Percentiles rank a stretch among this genome's conserved stretches.
Conservation (phyloP, 1,140 invertebrate genomes). For the Cyrtorhinus lividipennis region DNA sequence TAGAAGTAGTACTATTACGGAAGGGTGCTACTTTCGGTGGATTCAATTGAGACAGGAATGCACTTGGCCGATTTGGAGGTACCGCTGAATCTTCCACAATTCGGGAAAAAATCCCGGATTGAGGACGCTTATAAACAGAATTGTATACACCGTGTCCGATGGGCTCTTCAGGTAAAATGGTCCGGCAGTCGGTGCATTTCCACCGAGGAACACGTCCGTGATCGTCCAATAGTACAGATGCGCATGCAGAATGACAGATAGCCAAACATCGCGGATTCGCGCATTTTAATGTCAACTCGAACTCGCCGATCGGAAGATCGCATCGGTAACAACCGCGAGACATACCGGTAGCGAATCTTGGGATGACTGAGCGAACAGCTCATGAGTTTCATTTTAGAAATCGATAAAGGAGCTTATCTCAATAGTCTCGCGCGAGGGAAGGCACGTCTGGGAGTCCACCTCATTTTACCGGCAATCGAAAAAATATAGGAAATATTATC, state of each 20-base stretch:
- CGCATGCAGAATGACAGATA: background rate
- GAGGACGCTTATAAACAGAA: background rate
- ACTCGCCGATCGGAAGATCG: background rate
- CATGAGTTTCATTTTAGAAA: background rate
- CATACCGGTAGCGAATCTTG: background rate
- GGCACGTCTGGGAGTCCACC: too few relatives aligned
- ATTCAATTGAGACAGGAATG: background rate
- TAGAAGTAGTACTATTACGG: background rate
- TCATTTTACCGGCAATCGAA: too few relatives aligned
- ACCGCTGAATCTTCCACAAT: background rate
- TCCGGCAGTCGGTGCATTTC: background rate
- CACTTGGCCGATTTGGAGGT: background rate
- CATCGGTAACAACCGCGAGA: background rate
- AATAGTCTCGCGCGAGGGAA: background rate
- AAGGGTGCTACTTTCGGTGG: too few relatives aligned
- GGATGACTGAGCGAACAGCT: background rate
- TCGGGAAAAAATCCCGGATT: background rate
- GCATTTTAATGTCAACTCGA: background rate
- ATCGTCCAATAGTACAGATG: background rate
- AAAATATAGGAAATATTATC: too few relatives aligned
- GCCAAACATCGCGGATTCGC: background rate
- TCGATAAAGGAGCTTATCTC: background rate
- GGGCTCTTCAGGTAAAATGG: background rate
- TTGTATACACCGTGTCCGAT: background rate
- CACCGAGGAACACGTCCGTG: background rate